phyloP scores from a whole-genome alignment of 2,888 invertebrate species.

The Mimumesa dahlbomi region DNA sequence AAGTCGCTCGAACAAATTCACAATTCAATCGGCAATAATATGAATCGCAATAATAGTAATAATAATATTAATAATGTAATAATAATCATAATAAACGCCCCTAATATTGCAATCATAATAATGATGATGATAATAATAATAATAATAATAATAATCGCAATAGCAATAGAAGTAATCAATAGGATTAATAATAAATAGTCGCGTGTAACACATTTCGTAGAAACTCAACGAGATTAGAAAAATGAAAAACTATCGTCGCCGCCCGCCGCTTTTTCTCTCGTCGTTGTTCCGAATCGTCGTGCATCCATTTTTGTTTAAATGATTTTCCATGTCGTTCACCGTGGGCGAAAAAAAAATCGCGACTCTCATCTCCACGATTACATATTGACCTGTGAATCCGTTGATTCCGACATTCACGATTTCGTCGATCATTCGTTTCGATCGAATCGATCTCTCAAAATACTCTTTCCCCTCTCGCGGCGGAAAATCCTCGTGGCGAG shows the following conservation, averaged over 20 bases:
- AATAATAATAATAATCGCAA: constrained; percentile 45
- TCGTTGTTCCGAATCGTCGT: constrained; percentile 14
- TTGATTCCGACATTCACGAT: no score
- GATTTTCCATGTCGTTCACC: no score
- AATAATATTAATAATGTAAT: constrained; percentile 60
- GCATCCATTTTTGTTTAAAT: constrained; percentile 9
- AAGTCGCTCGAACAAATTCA: constrained; percentile 70
- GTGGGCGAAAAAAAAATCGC: not conserved
- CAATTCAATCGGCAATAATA: constrained; percentile 66
- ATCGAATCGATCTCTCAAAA: no score
- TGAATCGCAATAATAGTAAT: constrained; percentile 57
- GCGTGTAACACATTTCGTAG: constrained; percentile 69
- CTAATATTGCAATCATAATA: constrained; percentile 44
- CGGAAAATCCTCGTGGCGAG: no score
- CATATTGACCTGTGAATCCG: not conserved
- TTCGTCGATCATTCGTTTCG: no score
- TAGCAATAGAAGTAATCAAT: constrained; percentile 57
- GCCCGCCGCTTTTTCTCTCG: constrained; percentile 43
- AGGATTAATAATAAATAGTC: constrained; percentile 71
- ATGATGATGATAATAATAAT: constrained; percentile 56
- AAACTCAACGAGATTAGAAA: constrained; percentile 76
- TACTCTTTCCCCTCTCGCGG: no score
- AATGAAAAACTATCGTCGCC: constrained; percentile 64
- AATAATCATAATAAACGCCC: constrained; percentile 25
- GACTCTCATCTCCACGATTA: not conserved